A percentile compares a stretch with the other conserved stretches of the same genome.
phyloP scores from a whole-genome alignment of 2,113 vertebrate species.

The Triplophysa siluroides region DNA sequence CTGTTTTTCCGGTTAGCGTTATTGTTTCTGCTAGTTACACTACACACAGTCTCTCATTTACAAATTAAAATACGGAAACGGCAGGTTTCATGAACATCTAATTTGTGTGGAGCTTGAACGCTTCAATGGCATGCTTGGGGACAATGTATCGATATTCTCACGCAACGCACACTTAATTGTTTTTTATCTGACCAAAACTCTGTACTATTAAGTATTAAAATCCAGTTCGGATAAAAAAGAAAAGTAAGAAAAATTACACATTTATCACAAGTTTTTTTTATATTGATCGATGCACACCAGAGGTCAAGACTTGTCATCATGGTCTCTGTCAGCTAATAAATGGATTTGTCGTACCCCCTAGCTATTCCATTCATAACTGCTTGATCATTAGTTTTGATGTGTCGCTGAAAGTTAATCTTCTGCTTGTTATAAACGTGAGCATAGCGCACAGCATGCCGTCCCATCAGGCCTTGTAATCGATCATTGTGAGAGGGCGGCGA shows the following conservation, averaged over 20 bases:
- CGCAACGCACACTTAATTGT: too few relatives aligned
- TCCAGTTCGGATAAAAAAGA: too few relatives aligned
- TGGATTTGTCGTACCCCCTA: neutral
- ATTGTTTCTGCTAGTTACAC: slow-evolving; percentile 34
- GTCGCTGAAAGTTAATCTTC: slow-evolving; percentile 14
- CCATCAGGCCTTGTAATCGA: slow-evolving; percentile 22
- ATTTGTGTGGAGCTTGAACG: neutral
- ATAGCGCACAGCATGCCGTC: neutral
- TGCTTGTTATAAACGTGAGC: slow-evolving; percentile 20
- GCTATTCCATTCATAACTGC: slow-evolving; percentile 7
- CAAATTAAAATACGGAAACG: neutral
- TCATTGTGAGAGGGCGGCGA: slow-evolving; percentile 10
- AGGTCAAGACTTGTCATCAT: neutral
- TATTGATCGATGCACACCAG: too few relatives aligned
- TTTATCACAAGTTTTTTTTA: too few relatives aligned
- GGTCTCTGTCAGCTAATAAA: slow-evolving; percentile 12
- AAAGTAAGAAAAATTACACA: too few relatives aligned
- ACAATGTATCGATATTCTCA: too few relatives aligned
- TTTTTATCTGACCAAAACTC: too few relatives aligned
- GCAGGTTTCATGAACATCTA: neutral
- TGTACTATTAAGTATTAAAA: too few relatives aligned
- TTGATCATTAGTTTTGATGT: slow-evolving; percentile 31
- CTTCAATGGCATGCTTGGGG: too few relatives aligned
- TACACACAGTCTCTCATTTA: neutral
- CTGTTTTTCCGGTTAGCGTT: neutral